Base-by-base conservation (phyloP, 2,797 vertebrate genomes). In the Gymnothorax reevesii region DNA sequence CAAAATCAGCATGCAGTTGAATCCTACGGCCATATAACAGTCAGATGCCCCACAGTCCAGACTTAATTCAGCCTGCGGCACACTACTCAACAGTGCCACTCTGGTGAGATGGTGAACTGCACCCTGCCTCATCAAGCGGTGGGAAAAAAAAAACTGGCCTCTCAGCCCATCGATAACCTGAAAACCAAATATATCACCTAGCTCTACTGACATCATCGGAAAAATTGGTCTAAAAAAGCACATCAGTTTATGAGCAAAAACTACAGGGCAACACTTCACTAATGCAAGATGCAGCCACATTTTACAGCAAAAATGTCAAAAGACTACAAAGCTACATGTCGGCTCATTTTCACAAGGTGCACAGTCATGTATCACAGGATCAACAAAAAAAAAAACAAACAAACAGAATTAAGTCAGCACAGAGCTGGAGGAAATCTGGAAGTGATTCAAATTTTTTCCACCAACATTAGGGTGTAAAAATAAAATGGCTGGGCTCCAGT, bases 401-500 rank as follows among this genome's bases (percentile, higher is more conserved):
- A 42, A 15, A 12, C 1, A 25, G 66, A 4, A 22, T n/a, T 7
- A 27, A 42, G 27, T 69, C 64, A 75, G 20, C 22, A 20, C 9
- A 49, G 42, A 62, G 27, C 54, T 3, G 3, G 42, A 25, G n/a
- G 0, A 25, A 33, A 54, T 57, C 82, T 87, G 86, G 55, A 87
- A 73, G 27, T 52, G 83, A 66, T 83, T 84, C 64, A 87, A 49
- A 6, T n/a, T n/a, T 55, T 71, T 42, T 57, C 25, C 12, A 62
- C n/a, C 1, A 57, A 25, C 77, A 55, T 7, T 25, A n/a, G 27
- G 57, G 57, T 7, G 13, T 87, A 82, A 57, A 84, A 60, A 25
- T 52, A 71, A 25, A 54, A 66, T 4, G 22, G 13, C 62, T 9
- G 22, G 71, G 42, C 42, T 42, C 57, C 25, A 49, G 25, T 57